phyloP scores from a whole-genome alignment of 2,888 invertebrate species.

The Camponotus fellah region DNA sequence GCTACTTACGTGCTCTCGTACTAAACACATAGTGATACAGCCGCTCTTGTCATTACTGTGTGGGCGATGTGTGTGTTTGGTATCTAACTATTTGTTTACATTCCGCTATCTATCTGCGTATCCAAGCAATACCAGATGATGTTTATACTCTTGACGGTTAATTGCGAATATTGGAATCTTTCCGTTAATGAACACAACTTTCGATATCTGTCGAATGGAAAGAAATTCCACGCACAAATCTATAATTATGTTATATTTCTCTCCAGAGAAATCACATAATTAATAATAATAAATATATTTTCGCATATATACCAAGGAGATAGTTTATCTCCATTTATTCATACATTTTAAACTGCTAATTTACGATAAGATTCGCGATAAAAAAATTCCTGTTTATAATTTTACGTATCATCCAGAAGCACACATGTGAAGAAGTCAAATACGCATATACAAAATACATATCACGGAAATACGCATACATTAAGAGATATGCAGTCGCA shows the following conservation, averaged over 20 bases:
- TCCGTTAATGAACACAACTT: neutral
- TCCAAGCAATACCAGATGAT: neutral
- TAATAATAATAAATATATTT: neutral
- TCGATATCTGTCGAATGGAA: neutral
- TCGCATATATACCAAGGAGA: neutral
- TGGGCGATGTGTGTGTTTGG: neutral
- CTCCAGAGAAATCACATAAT: neutral
- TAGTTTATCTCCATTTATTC: neutral
- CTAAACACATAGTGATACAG: neutral
- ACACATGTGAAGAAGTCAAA: neutral
- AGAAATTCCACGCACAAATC: neutral
- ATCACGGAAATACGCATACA: neutral
- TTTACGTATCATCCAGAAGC: neutral
- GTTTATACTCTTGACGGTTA: neutral
- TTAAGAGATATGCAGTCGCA: neutral
- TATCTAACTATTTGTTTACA: slow-evolving; percentile 14
- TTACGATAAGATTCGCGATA: neutral
- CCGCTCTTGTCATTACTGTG: neutral
- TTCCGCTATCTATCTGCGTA: neutral
- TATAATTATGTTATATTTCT: neutral
- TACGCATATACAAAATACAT: neutral
- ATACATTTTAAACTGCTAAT: neutral
- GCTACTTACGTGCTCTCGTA: neutral
- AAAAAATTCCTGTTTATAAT: neutral
- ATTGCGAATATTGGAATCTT: neutral